Conservation (phyloP, 1,140 invertebrate species). For the Cotesia glomerata region DNA sequence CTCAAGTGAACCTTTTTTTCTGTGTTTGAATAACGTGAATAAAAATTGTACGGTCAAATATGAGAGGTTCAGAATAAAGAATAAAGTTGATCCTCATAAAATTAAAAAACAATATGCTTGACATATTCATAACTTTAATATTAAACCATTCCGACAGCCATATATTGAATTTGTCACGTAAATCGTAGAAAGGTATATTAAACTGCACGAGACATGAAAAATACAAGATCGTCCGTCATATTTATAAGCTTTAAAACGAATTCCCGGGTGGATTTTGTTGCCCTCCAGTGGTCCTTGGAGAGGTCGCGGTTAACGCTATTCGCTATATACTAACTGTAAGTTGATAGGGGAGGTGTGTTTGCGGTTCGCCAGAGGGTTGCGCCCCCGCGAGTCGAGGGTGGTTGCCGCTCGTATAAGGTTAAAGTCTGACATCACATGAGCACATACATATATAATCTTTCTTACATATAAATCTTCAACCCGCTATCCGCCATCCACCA, state of each 20-base stretch:
- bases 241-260: background rate
- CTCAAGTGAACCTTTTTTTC: no score
- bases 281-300: background rate
- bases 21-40: no score
- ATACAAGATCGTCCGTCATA: conserved; percentile 12
- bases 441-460: background rate
- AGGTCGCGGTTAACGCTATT: conserved; percentile 16
- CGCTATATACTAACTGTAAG: background rate
- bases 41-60: no score
- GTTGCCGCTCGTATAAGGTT: conserved; percentile 14
- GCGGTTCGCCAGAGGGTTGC: conserved; percentile 16
- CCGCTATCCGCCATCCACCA: no score
- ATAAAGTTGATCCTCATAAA: no score
- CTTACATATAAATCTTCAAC: background rate
- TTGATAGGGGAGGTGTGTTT: conserved; percentile 24
- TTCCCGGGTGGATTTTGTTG: conserved; percentile 2
- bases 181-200: background rate
- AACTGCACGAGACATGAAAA: background rate
- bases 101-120: no score
- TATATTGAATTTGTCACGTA: no score
- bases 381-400: background rate
- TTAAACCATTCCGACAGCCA: no score
- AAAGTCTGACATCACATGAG: conserved; percentile 20
- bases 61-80: no score
- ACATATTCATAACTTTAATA: no score